These are phyloP conservation scores for Aptenodytes forsteri DNA, from an alignment of 2,113 vertebrate species.

Conservation along the genomic window DNA sequence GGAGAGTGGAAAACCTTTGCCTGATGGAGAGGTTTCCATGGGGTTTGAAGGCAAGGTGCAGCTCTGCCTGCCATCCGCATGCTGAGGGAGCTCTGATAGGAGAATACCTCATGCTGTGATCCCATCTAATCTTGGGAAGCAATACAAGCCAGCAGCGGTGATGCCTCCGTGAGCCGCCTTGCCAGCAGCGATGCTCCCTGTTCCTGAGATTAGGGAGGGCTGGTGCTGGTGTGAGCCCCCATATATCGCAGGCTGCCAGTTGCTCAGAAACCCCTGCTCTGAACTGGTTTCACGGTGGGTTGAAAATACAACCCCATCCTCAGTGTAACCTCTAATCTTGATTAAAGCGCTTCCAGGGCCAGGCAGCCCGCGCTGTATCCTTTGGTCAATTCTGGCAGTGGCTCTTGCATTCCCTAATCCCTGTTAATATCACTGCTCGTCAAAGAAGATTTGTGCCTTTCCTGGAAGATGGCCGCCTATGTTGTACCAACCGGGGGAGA, in stretches of 20 bases:
- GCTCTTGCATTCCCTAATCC: slow-evolving; percentile 42
- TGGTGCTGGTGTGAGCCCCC: neutral
- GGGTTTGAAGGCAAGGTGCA: neutral
- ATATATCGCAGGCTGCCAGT: neutral
- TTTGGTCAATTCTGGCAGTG: neutral
- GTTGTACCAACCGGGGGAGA: neutral
- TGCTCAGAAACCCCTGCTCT: neutral
- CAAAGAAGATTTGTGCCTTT: slow-evolving; percentile 63
- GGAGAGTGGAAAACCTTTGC: neutral
- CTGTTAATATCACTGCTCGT: slow-evolving; percentile 53
- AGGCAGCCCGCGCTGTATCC: neutral
- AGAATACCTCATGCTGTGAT: neutral
- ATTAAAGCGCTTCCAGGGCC: neutral
- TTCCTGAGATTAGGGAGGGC: neutral
- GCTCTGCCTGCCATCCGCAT: rapidly evolving
- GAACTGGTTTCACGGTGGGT: neutral
- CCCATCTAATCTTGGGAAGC: neutral
- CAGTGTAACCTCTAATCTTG: neutral
- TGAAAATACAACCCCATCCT: neutral
- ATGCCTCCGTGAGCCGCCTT: neutral
- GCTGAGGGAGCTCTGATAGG: neutral
- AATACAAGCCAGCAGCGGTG: neutral
- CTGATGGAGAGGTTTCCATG: rapidly evolving
- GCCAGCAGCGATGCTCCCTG: rapidly evolving
- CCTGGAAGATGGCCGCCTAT: neutral